A percentile compares a stretch with the other conserved stretches of the same genome.
Evolutionary conservation across 1,140 invertebrate genomes (phyloP).

Genomic region (Akabosia matsudoensis): DNA sequence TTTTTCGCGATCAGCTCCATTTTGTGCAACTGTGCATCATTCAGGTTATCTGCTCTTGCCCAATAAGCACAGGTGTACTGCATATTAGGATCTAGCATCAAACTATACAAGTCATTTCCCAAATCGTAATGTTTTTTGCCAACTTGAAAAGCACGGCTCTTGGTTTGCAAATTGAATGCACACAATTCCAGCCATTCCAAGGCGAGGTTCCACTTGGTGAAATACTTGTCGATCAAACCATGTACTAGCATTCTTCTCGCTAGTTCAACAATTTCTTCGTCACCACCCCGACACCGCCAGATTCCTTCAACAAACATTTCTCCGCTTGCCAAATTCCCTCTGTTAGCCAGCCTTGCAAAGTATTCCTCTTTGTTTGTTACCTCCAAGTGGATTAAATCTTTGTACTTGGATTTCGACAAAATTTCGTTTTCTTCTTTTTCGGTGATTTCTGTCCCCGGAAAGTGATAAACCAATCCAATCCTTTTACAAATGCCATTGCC

Average conservation of each 20-base stretch:
- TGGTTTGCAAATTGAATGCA: not conserved
- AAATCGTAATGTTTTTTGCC: constrained; percentile 7
- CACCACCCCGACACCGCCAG: not conserved
- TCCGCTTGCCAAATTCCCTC: not conserved
- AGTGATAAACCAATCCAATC: not conserved
- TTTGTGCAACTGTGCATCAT: not conserved
- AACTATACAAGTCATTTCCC: not conserved
- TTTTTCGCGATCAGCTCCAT: not conserved
- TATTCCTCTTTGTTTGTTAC: not conserved
- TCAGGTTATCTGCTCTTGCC: not conserved
- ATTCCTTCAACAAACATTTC: not conserved
- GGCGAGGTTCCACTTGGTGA: not conserved
- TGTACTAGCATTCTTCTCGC: not conserved
- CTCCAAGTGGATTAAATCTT: not conserved
- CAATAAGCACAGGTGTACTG: constrained; percentile 29
- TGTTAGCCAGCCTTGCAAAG: not conserved
- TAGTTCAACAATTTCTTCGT: not conserved
- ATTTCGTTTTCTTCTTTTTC: not conserved
- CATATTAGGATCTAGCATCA: not conserved
- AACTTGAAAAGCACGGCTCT: not conserved
- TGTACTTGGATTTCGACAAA: not conserved
- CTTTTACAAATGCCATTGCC: not conserved
- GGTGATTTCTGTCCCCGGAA: not conserved
- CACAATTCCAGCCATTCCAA: not conserved
- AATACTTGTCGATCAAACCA: not conserved